Base-by-base conservation (phyloP, 2,888 invertebrate species). In the Sminthurinus aureus region DNA sequence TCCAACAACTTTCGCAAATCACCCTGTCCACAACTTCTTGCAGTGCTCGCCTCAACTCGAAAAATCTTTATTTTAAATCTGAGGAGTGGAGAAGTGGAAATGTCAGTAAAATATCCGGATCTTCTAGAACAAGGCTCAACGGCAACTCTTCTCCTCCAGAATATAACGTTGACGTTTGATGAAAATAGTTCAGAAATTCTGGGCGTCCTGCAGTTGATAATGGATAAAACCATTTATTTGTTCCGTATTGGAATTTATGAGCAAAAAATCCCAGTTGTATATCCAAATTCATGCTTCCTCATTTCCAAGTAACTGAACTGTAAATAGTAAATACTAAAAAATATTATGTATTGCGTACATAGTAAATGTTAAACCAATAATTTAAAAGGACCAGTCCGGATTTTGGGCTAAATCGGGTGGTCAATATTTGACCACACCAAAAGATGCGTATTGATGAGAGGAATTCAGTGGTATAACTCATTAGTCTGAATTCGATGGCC, bases 51-150 rank as follows among this genome's bases (percentile, higher is more conserved):
- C 1, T 85, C 86, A 9, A 85, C 85, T 1, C 85, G 80, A 73
- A 83, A 84, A 22, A 84, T 87, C 50, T 69, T 73, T 4, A 15
- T 86, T 69, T 24, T 88, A 0, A 84, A 88, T 77, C 77, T 85
- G 8, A 75, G 86, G 51, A 86, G 84, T 67, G 87, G 88, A 12
- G 86, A 86, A 77, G 58, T 81, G 20, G 80, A 85, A 71, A 15
- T 85, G 6, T n/a, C 76, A 0, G 66, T 84, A 12, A 78, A 82
- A 15, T 85, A 86, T 66, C 84, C 85, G 84, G 86, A 85, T 86
- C 38, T 38, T 38, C 38, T 38, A 38, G 38, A 6, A 38, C 38
- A 38, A 38, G 38, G 38, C 38, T 38, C 38, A 1, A 38, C 38
- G 6, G 38, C 38, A 38, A 38, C 38, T 9, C 38, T 79, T 12